Evolutionary conservation across 2,797 vertebrate genomes (phyloP).

Genomic region (Notoglanidium macrostoma): DNA sequence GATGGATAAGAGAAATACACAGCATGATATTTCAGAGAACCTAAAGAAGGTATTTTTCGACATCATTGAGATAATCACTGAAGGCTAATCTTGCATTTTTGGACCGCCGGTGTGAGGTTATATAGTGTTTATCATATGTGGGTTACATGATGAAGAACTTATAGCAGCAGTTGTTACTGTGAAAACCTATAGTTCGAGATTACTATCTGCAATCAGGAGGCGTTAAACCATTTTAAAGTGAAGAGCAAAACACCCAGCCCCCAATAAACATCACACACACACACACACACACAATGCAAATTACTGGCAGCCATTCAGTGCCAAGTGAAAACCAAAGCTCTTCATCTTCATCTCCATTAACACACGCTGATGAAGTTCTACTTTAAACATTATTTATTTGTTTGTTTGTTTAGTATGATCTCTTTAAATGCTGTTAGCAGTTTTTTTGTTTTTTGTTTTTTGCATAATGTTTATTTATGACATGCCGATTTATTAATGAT

Average conservation of each 20-base stretch:
- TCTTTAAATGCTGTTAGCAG: background rate
- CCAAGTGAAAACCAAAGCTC: background rate
- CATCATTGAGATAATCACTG: background rate
- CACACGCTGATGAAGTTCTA: background rate
- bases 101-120: background rate
- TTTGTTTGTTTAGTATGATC: background rate
- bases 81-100: background rate
- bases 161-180: background rate
- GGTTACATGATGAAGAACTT: background rate
- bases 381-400: background rate
- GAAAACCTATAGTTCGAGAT: background rate
- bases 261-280: conserved; percentile 20
- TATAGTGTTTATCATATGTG: background rate
- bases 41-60: too few relatives aligned
- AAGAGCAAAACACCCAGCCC: background rate
- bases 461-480: background rate
- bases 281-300: conserved; percentile 16
- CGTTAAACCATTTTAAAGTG: background rate
- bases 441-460: background rate
- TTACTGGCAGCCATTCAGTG: background rate
- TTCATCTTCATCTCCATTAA: background rate
- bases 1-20: background rate
- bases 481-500: background rate
- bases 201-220: background rate
- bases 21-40: background rate